Percentiles rank a stretch among this genome's conserved stretches.
Evolutionary conservation across 92 coral and sea anemone species (phyloP).

Genomic region (Blastomussa wellsi): DNA sequence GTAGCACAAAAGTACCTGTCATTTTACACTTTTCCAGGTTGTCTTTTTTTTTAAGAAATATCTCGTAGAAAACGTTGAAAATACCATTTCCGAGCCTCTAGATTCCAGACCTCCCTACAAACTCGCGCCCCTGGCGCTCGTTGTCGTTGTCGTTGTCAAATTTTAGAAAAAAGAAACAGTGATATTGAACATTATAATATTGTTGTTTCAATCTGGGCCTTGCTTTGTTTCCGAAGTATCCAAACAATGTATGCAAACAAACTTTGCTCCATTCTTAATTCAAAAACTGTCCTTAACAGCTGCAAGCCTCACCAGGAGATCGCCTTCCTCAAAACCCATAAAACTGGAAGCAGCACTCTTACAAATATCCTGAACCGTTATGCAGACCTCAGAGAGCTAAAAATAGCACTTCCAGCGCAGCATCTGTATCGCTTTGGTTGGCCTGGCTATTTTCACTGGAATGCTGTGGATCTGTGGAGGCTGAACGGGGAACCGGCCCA

Average conservation of each 20-base stretch:
- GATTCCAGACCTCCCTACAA: too few relatives aligned
- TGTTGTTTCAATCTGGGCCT: background rate
- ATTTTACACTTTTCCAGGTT: too few relatives aligned
- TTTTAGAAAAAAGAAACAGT: too few relatives aligned
- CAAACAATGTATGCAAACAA: too few relatives aligned
- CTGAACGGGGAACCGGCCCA: conserved; percentile 84
- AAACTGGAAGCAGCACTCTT: conserved; percentile 94
- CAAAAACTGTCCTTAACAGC: conserved; percentile 43
- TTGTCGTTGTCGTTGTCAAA: too few relatives aligned
- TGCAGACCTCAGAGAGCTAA: conserved; percentile 89
- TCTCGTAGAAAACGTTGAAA: too few relatives aligned
- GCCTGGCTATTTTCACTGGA: conserved; percentile 93
- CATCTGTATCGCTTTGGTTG: conserved; percentile 82
- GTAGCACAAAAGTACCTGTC: too few relatives aligned
- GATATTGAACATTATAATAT: too few relatives aligned
- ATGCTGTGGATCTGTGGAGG: conserved; percentile 80
- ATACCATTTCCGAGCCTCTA: too few relatives aligned
- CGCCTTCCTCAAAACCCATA: conserved; percentile 94
- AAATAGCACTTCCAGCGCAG: conserved; percentile 72
- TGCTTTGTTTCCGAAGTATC: background rate
- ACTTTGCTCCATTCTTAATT: background rate
- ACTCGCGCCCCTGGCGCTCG: too few relatives aligned
- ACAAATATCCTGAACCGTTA: conserved; percentile 92
- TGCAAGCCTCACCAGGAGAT: conserved; percentile 76
- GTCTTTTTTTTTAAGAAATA: too few relatives aligned